Evolutionary conservation across 2,888 invertebrate species (phyloP), one percentile per base, ranked within the genome.

Genomic region (Apotomis capreana): DNA sequence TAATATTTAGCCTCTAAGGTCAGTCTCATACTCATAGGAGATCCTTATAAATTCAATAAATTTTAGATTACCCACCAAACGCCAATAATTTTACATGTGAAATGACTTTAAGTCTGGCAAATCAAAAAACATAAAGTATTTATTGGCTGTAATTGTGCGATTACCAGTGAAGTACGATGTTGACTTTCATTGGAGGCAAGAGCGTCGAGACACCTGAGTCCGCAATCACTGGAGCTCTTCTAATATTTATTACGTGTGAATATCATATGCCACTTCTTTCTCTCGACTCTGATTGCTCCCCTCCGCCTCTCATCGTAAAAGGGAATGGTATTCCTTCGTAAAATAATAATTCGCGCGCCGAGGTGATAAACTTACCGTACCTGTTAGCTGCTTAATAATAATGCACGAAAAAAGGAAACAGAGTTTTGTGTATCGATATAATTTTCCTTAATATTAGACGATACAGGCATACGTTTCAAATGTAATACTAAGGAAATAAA

Each of bases 241-340:
- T 92, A 92, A 92, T 93, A 92, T 93, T 92, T 92, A 93, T 92
- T 90, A 86, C 89, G 82, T 84, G 89, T 92, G 91, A 92, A 93
- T 92, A 91, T 89, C 87, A 86, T 87, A 91, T 87, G 86, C 79
- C 81, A 79, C 80, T 87, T 87, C 86, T 88, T 88, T 86, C 83
- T 77, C 80, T 77, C 78, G 76, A 80, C 80, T 84, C 83, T 85
- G 85, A 88, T 89, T 90, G 87, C 86, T 80, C 81, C 81, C 80
- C 79, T 80, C 82, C 78, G 74, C 78, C 76, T 79, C 80, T 79
- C 76, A 78, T 78, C 78, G 79, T 81, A 78, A 73, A 69, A 61
- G 15, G 65, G 70, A 68, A 70, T 67, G 68, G 70, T 68, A 63
- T 72, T 64, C 52, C 69, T 68, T 70, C 68, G 69, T 73, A 73